phyloP scores from a whole-genome alignment of 2,888 invertebrate species.

The Lordiphosa fenestrarum region DNA sequence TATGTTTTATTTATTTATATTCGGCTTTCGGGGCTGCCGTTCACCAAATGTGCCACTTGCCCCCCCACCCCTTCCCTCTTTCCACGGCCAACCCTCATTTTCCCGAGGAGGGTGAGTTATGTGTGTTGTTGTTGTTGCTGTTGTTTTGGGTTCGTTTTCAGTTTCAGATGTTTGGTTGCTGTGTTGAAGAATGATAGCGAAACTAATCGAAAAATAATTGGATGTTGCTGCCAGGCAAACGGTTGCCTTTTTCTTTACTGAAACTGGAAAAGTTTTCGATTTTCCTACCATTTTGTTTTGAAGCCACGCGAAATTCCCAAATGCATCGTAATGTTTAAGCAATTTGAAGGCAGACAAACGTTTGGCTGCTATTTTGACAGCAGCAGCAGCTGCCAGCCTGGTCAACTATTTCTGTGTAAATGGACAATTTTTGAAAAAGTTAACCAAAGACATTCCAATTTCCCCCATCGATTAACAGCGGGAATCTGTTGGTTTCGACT shows the following conservation, averaged over 20 bases:
- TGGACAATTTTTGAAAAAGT: no score
- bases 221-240: slow-evolving; percentile 54
- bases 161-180: slow-evolving; percentile 62
- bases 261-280: slow-evolving; percentile 34
- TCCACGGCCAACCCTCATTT: slow-evolving; percentile 19
- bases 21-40: slow-evolving; percentile 61
- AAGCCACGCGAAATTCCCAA: slow-evolving; percentile 69
- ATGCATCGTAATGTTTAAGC: slow-evolving; percentile 77
- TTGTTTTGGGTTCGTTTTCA: slow-evolving; percentile 55
- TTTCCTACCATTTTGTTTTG: slow-evolving; percentile 30
- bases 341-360: slow-evolving; percentile 53
- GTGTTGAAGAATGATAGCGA: slow-evolving; percentile 78
- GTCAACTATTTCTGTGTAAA: background rate
- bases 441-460: background rate
- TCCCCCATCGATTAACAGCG: slow-evolving; percentile 39
- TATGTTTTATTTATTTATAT: slow-evolving; percentile 78
- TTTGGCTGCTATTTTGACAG: slow-evolving; percentile 65
- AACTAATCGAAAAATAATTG: slow-evolving; percentile 80
- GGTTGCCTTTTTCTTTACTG: slow-evolving; percentile 41
- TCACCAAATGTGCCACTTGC: slow-evolving; percentile 45
- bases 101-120: slow-evolving; percentile 21
- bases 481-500: slow-evolving; percentile 14
- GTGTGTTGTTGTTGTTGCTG: slow-evolving; percentile 18
- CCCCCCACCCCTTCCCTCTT: slow-evolving; percentile 1
- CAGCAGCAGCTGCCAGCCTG: slow-evolving; percentile 52